phyloP scores from a whole-genome alignment of 2,888 invertebrate genomes.

The Laspeyria flexula region DNA sequence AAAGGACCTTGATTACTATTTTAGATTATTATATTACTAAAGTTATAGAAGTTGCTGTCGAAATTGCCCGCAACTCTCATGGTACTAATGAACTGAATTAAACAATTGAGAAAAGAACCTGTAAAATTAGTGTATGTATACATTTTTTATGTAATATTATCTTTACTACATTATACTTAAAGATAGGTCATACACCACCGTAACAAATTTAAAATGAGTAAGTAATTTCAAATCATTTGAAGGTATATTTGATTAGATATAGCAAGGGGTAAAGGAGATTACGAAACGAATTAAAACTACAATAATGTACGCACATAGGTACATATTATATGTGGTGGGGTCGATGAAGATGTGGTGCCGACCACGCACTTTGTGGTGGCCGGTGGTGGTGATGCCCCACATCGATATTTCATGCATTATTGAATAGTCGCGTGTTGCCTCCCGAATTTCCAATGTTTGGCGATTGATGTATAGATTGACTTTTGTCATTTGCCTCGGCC shows the following conservation, averaged over 20 bases:
- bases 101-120: too few relatives aligned
- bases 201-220: conserved; percentile 4
- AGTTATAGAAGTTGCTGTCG: too few relatives aligned
- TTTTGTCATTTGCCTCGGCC: conserved; percentile 84
- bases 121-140: too few relatives aligned
- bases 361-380: conserved; percentile 59
- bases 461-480: conserved; percentile 86
- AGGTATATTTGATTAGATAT: conserved; percentile 6
- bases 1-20: too few relatives aligned
- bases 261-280: conserved; percentile 8
- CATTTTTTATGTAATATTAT: too few relatives aligned
- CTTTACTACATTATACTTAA: too few relatives aligned
- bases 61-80: too few relatives aligned
- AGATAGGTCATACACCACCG: too few relatives aligned
- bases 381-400: conserved; percentile 75
- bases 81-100: too few relatives aligned
- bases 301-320: conserved; percentile 46
- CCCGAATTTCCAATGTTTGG: conserved; percentile 85
- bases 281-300: conserved; percentile 23
- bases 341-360: conserved; percentile 59
- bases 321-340: conserved; percentile 52
- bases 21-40: too few relatives aligned
- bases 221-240: conserved; percentile 8
- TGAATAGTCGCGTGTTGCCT: conserved; percentile 83
- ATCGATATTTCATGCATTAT: conserved; percentile 85